Evolutionary conservation across 37 sponge, comb jelly and placozoan species (phyloP).

Genomic region (Lycopodina hypogea): DNA sequence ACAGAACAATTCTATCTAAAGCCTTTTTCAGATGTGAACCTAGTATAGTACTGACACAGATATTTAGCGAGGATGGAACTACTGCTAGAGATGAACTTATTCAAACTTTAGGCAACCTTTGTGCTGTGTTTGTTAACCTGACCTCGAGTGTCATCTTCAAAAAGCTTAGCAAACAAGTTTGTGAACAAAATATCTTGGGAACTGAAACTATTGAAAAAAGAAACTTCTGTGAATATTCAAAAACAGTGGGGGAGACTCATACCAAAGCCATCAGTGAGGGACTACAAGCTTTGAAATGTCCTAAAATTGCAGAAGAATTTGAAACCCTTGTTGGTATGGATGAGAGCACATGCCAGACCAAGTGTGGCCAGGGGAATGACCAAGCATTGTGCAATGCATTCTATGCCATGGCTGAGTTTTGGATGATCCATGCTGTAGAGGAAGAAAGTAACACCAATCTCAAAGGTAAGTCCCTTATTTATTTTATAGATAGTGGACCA

Average conservation of each 20-base stretch:
- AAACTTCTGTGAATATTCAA: too few relatives aligned
- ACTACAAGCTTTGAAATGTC: not conserved
- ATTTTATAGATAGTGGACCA: too few relatives aligned
- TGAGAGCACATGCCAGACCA: not conserved
- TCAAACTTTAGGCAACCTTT: not conserved
- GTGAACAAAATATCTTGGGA: not conserved
- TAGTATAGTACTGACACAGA: not conserved
- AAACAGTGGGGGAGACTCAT: not conserved
- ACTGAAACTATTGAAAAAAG: too few relatives aligned
- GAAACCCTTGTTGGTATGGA: not conserved
- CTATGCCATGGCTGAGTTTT: not conserved
- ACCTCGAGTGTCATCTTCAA: not conserved
- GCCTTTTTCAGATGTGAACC: too few relatives aligned
- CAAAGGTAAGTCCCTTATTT: too few relatives aligned
- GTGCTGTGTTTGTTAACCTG: not conserved
- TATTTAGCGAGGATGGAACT: not conserved
- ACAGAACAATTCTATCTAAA: not conserved
- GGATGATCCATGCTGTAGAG: too few relatives aligned
- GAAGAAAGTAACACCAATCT: too few relatives aligned
- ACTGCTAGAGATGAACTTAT: not conserved
- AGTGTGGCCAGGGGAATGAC: not conserved
- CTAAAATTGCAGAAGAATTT: not conserved
- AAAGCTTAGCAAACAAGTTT: not conserved
- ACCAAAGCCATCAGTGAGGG: not conserved
- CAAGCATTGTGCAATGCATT: conserved; percentile 4